Evolutionary conservation across 2,888 invertebrate species (phyloP).

Genomic region (Drosophila nr. medialis): DNA sequence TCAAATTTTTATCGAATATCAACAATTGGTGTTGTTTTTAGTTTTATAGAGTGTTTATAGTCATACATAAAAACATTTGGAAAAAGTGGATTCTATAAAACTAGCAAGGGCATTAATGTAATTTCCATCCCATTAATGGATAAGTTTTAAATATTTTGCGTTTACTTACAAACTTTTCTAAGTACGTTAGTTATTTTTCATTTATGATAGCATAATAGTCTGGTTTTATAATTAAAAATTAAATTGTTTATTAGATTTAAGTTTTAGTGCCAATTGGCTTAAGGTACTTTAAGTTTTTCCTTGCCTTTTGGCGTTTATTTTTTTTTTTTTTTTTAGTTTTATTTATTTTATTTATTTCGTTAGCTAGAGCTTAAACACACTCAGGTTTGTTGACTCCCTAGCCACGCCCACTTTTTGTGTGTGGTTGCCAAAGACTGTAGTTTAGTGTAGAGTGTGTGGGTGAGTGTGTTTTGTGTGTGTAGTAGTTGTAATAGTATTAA

Average conservation of each 20-base stretch:
- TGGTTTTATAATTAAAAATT: conserved; percentile 42
- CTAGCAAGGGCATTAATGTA: conserved; percentile 57
- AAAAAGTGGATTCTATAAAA: conserved; percentile 57
- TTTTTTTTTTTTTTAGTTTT: conserved; percentile 29
- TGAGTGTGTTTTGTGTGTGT: conserved; percentile 34
- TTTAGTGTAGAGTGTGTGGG: conserved; percentile 17
- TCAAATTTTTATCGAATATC: conserved; percentile 60
- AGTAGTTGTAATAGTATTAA: conserved; percentile 38
- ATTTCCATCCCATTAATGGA: conserved; percentile 16
- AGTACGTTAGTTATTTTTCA: conserved; percentile 43
- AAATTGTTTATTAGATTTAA: conserved; percentile 69
- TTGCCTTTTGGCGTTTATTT: conserved; percentile 51
- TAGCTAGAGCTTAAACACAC: conserved; percentile 52
- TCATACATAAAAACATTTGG: conserved; percentile 52
- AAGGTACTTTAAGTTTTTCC: conserved; percentile 83
- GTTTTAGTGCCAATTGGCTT: conserved; percentile 85
- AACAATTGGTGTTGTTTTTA: conserved; percentile 67
- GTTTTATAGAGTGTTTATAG: conserved; percentile 31
- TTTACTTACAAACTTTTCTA: conserved; percentile 32
- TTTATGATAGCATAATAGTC: conserved; percentile 48
- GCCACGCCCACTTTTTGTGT: conserved; percentile 33
- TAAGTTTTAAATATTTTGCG: conserved; percentile 31
- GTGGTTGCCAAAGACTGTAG: conserved; percentile 39
- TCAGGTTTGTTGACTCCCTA: conserved; percentile 31
- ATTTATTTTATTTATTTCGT: conserved; percentile 39